Evolutionary conservation across 2,888 invertebrate genomes (phyloP).

Genomic region (Bibio marci): DNA sequence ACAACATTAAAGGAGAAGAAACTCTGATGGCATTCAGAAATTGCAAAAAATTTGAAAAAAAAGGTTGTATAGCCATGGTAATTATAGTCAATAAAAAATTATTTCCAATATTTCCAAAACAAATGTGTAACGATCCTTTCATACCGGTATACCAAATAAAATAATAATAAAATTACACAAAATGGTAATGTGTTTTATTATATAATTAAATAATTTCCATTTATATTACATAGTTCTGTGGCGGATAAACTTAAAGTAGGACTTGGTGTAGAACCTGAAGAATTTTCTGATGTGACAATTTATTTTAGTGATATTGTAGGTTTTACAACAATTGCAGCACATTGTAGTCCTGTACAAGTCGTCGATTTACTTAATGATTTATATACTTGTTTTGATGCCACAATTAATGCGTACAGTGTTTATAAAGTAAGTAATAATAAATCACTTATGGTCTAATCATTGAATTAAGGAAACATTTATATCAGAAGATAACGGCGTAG

Average conservation of each 20-base stretch:
- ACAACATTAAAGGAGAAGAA: too few relatives aligned
- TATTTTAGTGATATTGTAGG: slow-evolving; percentile 93
- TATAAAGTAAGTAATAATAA: slow-evolving; percentile 43
- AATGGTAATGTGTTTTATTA: too few relatives aligned
- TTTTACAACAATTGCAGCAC: slow-evolving; percentile 82
- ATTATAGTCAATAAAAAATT: too few relatives aligned
- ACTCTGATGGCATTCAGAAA: too few relatives aligned
- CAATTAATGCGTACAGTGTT: slow-evolving; percentile 78
- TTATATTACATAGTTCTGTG: slow-evolving; percentile 47
- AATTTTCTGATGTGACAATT: slow-evolving; percentile 81
- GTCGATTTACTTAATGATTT: slow-evolving; percentile 82
- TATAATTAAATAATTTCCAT: slow-evolving; percentile 1
- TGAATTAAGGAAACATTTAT: too few relatives aligned
- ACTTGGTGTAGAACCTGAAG: slow-evolving; percentile 81
- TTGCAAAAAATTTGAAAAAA: too few relatives aligned
- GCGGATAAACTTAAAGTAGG: slow-evolving; percentile 84
- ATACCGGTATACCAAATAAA: too few relatives aligned
- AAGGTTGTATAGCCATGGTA: too few relatives aligned
- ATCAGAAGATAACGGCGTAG: too few relatives aligned
- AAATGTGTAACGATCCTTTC: too few relatives aligned
- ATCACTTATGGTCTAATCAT: background rate
- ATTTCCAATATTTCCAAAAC: too few relatives aligned
- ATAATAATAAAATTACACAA: too few relatives aligned
- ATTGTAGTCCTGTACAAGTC: slow-evolving; percentile 82
- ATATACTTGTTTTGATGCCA: slow-evolving; percentile 86